Percentiles rank a stretch among this genome's conserved stretches.
These are phyloP conservation scores for Polia nebulosa DNA, from an alignment of 2,888 invertebrate genomes.

Conservation along the genomic window DNA sequence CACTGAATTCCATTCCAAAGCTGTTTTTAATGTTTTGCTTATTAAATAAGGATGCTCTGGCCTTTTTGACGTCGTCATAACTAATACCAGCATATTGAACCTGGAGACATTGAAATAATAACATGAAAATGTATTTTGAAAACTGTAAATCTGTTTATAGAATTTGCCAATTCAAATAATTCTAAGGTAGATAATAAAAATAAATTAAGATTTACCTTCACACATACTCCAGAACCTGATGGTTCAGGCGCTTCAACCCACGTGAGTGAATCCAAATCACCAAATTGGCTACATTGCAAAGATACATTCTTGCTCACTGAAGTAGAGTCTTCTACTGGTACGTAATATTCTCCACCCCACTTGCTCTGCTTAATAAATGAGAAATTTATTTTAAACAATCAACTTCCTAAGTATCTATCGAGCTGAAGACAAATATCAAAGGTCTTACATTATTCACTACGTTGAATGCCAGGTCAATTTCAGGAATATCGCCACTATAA, in stretches of 20 bases:
- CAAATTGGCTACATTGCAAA: conserved; percentile 63
- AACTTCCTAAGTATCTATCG: neutral
- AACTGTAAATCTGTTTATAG: neutral
- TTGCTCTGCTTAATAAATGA: conserved; percentile 56
- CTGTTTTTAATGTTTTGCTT: conserved; percentile 40
- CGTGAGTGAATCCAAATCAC: conserved; percentile 46
- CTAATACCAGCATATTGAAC: conserved; percentile 76
- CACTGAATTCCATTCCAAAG: conserved; percentile 81
- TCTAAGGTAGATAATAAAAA: neutral
- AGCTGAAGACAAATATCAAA: neutral
- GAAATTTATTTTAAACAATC: neutral
- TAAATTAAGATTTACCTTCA: conserved; percentile 68
- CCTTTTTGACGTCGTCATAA: conserved; percentile 68
- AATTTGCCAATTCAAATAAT: neutral
- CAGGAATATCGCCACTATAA: conserved; percentile 39
- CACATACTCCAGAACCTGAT: conserved; percentile 63
- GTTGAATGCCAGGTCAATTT: conserved; percentile 60
- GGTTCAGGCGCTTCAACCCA: conserved; percentile 47
- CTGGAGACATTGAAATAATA: conserved; percentile 55
- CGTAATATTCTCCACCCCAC: conserved; percentile 70
- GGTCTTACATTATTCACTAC: conserved; percentile 58
- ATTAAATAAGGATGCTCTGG: conserved; percentile 60
- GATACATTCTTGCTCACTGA: conserved; percentile 42
- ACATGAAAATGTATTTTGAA: neutral
- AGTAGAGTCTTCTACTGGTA: conserved; percentile 54